These are phyloP conservation scores for Heptranchias perlo DNA, from an alignment of 2,113 vertebrate species.

Conservation along the genomic window DNA sequence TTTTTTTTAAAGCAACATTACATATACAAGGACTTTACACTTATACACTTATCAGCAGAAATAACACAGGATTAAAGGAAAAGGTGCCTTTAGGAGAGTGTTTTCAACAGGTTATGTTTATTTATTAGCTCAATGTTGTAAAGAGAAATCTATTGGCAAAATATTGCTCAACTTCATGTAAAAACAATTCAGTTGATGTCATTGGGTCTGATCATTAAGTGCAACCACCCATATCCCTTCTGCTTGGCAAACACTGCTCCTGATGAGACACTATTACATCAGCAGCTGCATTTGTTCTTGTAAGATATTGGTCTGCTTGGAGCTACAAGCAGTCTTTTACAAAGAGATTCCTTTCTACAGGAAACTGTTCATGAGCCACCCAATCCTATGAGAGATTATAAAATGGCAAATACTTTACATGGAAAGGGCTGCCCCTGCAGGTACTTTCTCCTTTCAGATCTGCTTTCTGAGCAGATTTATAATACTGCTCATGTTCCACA, in stretches of 20 bases:
- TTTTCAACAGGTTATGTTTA: slow-evolving; percentile 5
- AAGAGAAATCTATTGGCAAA: not conserved
- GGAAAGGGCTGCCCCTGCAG: not conserved
- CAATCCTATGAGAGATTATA: not conserved
- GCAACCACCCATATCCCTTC: not conserved
- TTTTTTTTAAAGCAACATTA: slow-evolving; percentile 3
- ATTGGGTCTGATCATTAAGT: slow-evolving; percentile 2
- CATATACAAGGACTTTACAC: slow-evolving; percentile 7
- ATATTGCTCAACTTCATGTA: not conserved
- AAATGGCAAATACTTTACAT: not conserved
- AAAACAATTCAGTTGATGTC: not conserved
- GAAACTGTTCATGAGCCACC: not conserved
- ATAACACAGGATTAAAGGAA: not conserved
- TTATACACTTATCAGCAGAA: not conserved
- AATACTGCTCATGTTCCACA: not conserved
- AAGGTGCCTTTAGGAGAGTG: not conserved
- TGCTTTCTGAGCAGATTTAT: not conserved
- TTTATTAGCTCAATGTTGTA: not conserved
- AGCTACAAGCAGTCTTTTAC: not conserved
- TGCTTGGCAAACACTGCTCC: not conserved
- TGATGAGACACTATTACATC: not conserved
- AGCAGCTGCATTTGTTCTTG: not conserved
- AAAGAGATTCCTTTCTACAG: not conserved
- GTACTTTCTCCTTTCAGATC: not conserved
- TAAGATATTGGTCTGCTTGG: not conserved